Percentiles rank a stretch among this genome's conserved stretches.
phyloP scores from a whole-genome alignment of 2,888 invertebrate genomes.

The Herminia tarsipennalis region DNA sequence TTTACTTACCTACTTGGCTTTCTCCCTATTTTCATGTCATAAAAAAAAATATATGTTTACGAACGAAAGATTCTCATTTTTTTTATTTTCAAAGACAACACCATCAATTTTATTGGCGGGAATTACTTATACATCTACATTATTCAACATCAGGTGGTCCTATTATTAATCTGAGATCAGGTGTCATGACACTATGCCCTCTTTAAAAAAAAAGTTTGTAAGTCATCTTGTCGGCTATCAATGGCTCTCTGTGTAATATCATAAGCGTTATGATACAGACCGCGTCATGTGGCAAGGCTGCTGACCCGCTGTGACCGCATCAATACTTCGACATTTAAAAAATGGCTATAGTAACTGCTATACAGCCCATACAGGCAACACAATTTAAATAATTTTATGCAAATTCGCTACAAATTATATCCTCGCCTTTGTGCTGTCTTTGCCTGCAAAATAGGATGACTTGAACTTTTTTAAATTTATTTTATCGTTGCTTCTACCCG shows the following conservation, averaged over 20 bases:
- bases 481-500: no score
- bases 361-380: neutral
- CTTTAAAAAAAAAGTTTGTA: slow-evolving; percentile 29
- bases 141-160: no score
- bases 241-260: slow-evolving; percentile 54
- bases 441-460: no score
- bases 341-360: slow-evolving; percentile 1
- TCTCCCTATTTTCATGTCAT: neutral
- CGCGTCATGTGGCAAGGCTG: slow-evolving; percentile 56
- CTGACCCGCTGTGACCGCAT: slow-evolving; percentile 48
- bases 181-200: slow-evolving; percentile 20
- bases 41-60: no score
- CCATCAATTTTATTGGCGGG: neutral
- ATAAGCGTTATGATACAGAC: slow-evolving; percentile 54
- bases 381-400: slow-evolving; percentile 4
- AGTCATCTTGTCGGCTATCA: slow-evolving; percentile 47
- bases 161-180: no score
- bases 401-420: slow-evolving; percentile 11
- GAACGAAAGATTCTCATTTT: no score
- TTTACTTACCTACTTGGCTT: no score
- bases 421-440: neutral
- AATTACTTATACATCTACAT: slow-evolving; percentile 10
- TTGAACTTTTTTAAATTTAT: no score
- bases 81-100: neutral
- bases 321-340: slow-evolving; percentile 20